Percentiles rank a stretch among this genome's conserved stretches.
phyloP scores from a whole-genome alignment of 2,888 invertebrate genomes.

The Agrotis segetum region DNA sequence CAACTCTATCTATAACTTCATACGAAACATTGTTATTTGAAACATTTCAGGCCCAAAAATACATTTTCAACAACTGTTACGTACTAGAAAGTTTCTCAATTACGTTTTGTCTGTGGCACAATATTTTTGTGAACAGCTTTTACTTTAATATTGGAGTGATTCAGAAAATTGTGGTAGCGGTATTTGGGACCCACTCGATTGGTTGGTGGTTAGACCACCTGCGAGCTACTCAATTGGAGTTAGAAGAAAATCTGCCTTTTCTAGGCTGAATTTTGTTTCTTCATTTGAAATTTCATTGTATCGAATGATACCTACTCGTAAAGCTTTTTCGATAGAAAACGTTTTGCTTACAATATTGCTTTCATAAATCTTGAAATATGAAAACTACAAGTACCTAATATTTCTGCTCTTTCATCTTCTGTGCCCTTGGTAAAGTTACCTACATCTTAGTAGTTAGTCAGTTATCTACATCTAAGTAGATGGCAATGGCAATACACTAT shows the following conservation, averaged over 20 bases:
- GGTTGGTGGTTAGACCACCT: slow-evolving; percentile 39
- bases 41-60: slow-evolving; percentile 17
- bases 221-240: slow-evolving; percentile 48
- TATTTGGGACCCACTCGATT: slow-evolving; percentile 7
- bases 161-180: slow-evolving; percentile 30
- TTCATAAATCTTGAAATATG: not conserved
- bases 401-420: not conserved
- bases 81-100: slow-evolving; percentile 34
- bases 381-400: no score
- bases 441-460: no score
- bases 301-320: no score
- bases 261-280: slow-evolving; percentile 7
- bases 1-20: slow-evolving; percentile 14
- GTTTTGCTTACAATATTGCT: not conserved
- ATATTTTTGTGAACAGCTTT: slow-evolving; percentile 19
- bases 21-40: slow-evolving; percentile 4
- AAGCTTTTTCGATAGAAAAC: slow-evolving; percentile 3
- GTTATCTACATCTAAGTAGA: no score
- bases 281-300: slow-evolving; percentile 15
- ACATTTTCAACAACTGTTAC: slow-evolving; percentile 1
- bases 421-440: not conserved
- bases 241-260: slow-evolving; percentile 9
- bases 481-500: not conserved
- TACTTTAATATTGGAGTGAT: slow-evolving; percentile 29
- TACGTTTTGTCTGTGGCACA: slow-evolving; percentile 14